Evolutionary conservation across 1,140 invertebrate species (phyloP).

Genomic region (Aporrectodea caliginosa): DNA sequence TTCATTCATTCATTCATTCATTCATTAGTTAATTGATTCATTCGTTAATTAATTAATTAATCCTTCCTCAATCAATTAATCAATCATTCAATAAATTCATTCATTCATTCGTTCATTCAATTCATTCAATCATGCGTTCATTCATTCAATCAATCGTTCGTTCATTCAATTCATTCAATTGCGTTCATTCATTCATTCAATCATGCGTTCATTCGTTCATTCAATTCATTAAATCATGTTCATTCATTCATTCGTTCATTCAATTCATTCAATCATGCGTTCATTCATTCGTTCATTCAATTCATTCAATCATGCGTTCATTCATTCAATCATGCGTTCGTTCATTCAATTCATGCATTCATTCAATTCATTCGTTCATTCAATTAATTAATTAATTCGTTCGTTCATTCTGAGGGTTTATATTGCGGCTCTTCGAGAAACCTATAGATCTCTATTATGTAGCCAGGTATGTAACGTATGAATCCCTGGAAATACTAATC

Average conservation of each 20-base stretch:
- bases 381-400: neutral
- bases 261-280: neutral
- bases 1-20: neutral
- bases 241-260: neutral
- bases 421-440: no score
- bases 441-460: no score
- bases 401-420: no score
- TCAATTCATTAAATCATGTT: neutral
- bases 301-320: neutral
- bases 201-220: neutral
- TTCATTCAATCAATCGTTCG: conserved; percentile 11
- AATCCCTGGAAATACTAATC: no score
- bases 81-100: neutral
- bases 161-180: no score
- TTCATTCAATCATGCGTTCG: no score
- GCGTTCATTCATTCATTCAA: conserved; percentile 5
- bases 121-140: neutral
- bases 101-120: conserved; percentile 8
- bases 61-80: neutral
- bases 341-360: no score
- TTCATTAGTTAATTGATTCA: neutral
- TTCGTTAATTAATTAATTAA: neutral
- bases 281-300: neutral
- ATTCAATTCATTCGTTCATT: neutral
- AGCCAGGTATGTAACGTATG: no score